Conservation (phyloP, 2,113 vertebrate species). For the Oncorhynchus tshawytscha region DNA sequence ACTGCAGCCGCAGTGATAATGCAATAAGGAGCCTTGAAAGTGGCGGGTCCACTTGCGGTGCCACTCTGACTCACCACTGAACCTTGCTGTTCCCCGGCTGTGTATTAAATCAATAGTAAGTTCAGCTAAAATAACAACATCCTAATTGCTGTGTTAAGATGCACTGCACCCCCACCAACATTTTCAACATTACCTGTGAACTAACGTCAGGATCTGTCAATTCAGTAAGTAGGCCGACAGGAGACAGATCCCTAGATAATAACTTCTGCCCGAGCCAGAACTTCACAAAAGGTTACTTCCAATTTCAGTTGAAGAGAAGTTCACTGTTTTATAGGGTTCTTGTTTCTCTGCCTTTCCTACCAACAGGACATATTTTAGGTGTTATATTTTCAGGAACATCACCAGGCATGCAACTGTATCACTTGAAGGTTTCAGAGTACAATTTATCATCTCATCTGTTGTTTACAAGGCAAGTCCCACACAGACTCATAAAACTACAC, state of each 20-base stretch:
- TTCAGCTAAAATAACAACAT: background rate
- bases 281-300: background rate
- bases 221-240: background rate
- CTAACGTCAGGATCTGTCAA: background rate
- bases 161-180: background rate
- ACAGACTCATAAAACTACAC: constrained; percentile 53
- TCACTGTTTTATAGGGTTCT: background rate
- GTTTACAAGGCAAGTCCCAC: constrained; percentile 60
- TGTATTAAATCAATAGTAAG: no score
- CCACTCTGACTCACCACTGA: constrained; percentile 9
- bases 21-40: constrained; percentile 18
- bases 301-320: background rate
- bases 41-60: background rate
- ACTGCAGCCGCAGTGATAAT: background rate
- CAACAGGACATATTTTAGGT: background rate
- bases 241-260: background rate
- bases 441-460: constrained; percentile 65
- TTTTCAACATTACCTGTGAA: no score
- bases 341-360: background rate
- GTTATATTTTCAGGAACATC: background rate
- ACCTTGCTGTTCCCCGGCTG: background rate
- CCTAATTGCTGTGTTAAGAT: constrained; percentile 5
- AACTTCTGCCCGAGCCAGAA: background rate
- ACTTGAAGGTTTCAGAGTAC: constrained; percentile 59
- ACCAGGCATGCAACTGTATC: constrained; percentile 43